Percentiles rank a stretch among this genome's conserved stretches.
phyloP scores from a whole-genome alignment of 2,113 vertebrate species.

The Oostethus manadensis region DNA sequence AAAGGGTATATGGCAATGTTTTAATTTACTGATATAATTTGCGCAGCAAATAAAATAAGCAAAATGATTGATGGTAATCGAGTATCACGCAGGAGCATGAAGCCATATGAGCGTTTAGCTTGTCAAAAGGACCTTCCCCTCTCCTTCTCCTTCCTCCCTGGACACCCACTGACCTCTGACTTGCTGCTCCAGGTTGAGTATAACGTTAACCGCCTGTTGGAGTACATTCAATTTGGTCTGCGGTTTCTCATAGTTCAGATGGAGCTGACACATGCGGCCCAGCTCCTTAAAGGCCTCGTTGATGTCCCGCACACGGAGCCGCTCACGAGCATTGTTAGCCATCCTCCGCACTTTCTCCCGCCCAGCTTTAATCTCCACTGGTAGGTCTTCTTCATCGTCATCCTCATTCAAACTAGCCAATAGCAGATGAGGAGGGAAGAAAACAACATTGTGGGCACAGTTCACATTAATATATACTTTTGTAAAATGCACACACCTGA shows the following conservation, averaged over 20 bases:
- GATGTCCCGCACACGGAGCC: slow-evolving; percentile 96
- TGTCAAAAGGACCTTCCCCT: slow-evolving; percentile 41
- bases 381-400: slow-evolving; percentile 91
- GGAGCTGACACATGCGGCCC: slow-evolving; percentile 96
- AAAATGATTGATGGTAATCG: background rate
- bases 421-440: slow-evolving; percentile 51
- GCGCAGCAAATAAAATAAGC: background rate
- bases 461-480: slow-evolving; percentile 24
- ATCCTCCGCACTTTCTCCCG: slow-evolving; percentile 95
- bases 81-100: slow-evolving; percentile 21
- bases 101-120: slow-evolving; percentile 44
- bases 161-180: slow-evolving; percentile 97
- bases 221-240: slow-evolving; percentile 99
- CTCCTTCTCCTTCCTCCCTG: slow-evolving; percentile 63
- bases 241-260: slow-evolving; percentile 97
- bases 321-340: slow-evolving; percentile 95
- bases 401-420: slow-evolving; percentile 73
- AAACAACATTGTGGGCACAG: slow-evolving; percentile 62
- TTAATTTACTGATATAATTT: background rate
- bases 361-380: slow-evolving; percentile 95
- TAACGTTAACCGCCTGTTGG: slow-evolving; percentile 97
- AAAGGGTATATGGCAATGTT: background rate
- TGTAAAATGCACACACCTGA: too few relatives aligned
- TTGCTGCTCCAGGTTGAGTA: slow-evolving; percentile 99
- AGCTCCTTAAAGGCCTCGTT: slow-evolving; percentile 99